Conservation (phyloP, 2,113 vertebrate species). For the Ceratotherium simum region DNA sequence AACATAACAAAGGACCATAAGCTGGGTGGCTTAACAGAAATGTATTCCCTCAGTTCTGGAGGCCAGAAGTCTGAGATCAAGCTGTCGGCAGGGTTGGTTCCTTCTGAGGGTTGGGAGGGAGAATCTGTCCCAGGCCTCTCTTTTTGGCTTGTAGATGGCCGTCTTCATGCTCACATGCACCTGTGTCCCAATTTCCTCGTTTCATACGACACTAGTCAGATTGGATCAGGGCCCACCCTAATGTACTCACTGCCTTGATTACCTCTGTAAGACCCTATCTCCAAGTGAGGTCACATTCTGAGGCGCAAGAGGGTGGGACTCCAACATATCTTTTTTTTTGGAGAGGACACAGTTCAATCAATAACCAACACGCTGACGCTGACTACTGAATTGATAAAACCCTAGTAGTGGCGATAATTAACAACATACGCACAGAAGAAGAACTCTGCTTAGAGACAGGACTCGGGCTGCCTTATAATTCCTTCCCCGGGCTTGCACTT, state of each 20-base stretch:
- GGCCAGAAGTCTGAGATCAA: not conserved
- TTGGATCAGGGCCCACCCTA: no score
- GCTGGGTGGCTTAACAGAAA: not conserved
- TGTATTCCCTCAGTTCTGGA: rapidly evolving
- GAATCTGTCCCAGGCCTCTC: not conserved
- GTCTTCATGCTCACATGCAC: rapidly evolving
- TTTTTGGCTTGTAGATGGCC: not conserved
- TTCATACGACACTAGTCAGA: not conserved
- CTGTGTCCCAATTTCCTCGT: not conserved
- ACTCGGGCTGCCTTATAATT: not conserved
- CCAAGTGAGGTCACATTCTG: not conserved
- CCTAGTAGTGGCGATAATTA: rapidly evolving
- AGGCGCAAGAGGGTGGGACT: not conserved
- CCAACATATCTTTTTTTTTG: not conserved
- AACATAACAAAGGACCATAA: not conserved
- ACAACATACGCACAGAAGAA: not conserved
- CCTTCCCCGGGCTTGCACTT: not conserved
- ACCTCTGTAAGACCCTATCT: not conserved
- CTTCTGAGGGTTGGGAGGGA: not conserved
- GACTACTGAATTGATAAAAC: not conserved
- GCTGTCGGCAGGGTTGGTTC: not conserved
- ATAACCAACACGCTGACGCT: not conserved
- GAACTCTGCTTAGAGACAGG: rapidly evolving
- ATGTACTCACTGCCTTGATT: not conserved
- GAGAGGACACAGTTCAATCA: not conserved